phyloP scores from a whole-genome alignment of 53 echinoderm and acorn worm genomes.

The Glandiceps talaboti region DNA sequence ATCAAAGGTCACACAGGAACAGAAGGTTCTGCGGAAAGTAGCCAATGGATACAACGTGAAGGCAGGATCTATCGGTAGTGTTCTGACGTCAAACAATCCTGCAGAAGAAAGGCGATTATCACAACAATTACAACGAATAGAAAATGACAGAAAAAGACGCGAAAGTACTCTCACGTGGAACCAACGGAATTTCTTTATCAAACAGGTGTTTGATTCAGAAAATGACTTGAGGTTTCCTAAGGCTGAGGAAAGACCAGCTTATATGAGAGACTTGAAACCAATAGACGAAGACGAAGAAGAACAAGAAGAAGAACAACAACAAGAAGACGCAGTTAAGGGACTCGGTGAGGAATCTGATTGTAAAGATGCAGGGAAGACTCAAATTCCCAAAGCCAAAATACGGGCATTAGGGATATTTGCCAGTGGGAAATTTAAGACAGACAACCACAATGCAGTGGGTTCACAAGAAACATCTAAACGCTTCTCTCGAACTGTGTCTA shows the following conservation, averaged over 20 bases:
- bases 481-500: no score
- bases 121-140: conserved; percentile 28
- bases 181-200: conserved; percentile 78
- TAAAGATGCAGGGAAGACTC: conserved; percentile 4
- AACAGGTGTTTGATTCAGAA: conserved; percentile 79
- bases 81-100: conserved; percentile 36
- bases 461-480: no score
- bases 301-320: not conserved
- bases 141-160: conserved; percentile 52
- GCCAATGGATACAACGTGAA: not conserved
- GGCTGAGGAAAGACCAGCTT: conserved; percentile 55
- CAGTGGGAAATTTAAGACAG: no score
- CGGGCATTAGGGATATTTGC: conserved; percentile 67
- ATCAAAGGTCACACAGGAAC: not conserved
- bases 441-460: not conserved
- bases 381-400: conserved; percentile 50
- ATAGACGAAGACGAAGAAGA: conserved; percentile 15
- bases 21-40: not conserved
- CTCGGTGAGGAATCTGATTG: not conserved
- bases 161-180: conserved; percentile 44
- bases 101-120: conserved; percentile 54
- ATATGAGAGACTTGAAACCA: conserved; percentile 11
- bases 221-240: conserved; percentile 75
- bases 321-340: not conserved
- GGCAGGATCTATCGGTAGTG: not conserved